Percentiles rank a stretch among this genome's conserved stretches.
phyloP scores from a whole-genome alignment of 2,113 vertebrate genomes.

The Nothoprocta perdicaria region DNA sequence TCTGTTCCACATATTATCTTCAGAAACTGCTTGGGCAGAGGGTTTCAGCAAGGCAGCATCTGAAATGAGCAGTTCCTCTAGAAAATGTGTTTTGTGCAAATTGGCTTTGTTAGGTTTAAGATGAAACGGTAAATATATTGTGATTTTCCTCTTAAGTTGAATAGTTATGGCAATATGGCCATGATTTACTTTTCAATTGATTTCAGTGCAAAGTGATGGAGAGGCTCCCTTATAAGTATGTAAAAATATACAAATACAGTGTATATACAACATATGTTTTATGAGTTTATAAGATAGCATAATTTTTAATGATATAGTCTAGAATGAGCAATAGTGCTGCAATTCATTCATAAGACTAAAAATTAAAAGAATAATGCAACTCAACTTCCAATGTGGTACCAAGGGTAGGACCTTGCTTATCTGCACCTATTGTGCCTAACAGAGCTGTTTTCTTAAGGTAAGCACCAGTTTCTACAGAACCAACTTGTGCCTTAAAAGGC shows the following conservation, averaged over 20 bases:
- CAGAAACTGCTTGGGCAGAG: neutral
- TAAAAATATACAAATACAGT: neutral
- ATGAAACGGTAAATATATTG: neutral
- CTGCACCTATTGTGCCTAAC: neutral
- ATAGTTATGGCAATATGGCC: neutral
- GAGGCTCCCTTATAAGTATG: neutral
- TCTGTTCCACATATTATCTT: conserved; percentile 21
- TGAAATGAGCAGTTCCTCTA: conserved; percentile 24
- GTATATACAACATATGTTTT: neutral
- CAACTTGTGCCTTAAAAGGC: neutral
- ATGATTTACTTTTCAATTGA: neutral
- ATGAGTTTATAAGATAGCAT: neutral
- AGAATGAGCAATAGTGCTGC: neutral
- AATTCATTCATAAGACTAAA: conserved; percentile 5
- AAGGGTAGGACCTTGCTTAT: neutral
- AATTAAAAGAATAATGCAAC: neutral
- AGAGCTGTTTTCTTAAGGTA: neutral
- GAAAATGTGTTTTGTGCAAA: conserved; percentile 14
- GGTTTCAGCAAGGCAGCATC: conserved; percentile 35
- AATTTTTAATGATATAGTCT: neutral
- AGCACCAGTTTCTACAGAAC: neutral
- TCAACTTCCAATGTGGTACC: neutral
- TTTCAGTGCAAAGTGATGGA: neutral
- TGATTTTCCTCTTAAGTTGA: neutral
- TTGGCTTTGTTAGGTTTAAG: neutral